phyloP scores from a whole-genome alignment of 2,113 vertebrate species.

The Thymallus thymallus region DNA sequence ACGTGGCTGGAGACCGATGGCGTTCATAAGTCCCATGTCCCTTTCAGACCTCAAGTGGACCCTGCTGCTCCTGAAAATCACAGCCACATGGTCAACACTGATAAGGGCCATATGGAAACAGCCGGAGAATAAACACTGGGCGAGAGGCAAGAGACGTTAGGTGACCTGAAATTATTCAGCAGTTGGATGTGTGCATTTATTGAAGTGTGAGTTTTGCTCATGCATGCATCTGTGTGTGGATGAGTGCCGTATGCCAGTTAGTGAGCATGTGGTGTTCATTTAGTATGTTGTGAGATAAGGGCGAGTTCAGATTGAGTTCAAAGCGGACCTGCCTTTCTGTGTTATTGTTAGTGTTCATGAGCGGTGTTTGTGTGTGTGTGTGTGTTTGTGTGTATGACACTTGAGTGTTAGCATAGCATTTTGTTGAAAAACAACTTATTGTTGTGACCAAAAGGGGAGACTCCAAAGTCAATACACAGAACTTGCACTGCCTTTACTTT shows the following conservation, averaged over 20 bases:
- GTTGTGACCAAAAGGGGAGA: background rate
- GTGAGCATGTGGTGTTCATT: background rate
- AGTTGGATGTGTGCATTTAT: background rate
- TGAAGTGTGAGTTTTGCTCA: background rate
- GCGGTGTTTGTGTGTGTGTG: background rate
- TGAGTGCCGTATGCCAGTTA: background rate
- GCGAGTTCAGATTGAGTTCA: background rate
- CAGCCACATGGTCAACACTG: background rate
- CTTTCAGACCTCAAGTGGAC: constrained; percentile 88
- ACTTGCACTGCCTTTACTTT: background rate
- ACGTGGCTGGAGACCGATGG: constrained; percentile 94
- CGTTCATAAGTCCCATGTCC: constrained; percentile 98
- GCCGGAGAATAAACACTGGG: background rate
- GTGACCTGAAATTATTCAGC: background rate
- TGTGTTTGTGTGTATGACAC: background rate
- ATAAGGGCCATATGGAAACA: background rate
- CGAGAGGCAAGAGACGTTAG: background rate
- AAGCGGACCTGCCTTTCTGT: background rate
- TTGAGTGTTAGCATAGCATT: background rate
- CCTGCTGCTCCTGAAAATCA: constrained; percentile 75
- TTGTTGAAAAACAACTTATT: background rate
- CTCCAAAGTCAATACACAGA: background rate
- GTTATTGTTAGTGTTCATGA: background rate
- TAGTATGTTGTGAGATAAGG: background rate
- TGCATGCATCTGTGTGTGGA: background rate